Evolutionary conservation across 2,797 vertebrate species (phyloP).

Genomic region (Erethizon dorsatum): DNA sequence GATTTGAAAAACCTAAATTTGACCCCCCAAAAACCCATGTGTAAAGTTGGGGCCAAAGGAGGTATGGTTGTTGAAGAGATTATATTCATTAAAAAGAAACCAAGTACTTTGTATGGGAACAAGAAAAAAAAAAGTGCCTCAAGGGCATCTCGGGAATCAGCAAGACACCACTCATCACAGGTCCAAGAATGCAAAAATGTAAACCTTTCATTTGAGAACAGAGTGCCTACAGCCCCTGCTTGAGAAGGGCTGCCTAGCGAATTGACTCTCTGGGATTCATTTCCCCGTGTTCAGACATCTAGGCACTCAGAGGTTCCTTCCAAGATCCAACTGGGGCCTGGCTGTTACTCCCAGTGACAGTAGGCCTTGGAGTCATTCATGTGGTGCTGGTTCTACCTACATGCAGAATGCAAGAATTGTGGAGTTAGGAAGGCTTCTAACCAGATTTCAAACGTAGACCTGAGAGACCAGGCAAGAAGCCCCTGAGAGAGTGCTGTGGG

Average conservation of each 20-base stretch:
- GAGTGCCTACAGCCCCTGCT: background rate
- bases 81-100: background rate
- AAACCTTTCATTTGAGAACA: background rate
- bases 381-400: background rate
- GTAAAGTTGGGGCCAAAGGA: background rate
- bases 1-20: background rate
- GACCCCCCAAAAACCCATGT: background rate
- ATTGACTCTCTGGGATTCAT: background rate
- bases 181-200: background rate
- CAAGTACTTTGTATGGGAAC: background rate
- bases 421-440: background rate
- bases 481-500: background rate
- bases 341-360: background rate
- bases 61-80: background rate
- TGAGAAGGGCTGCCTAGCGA: background rate
- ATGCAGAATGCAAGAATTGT: background rate
- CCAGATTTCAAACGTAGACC: background rate
- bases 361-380: background rate
- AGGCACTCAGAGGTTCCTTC: background rate
- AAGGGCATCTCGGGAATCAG: background rate
- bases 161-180: background rate
- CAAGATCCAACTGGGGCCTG: background rate
- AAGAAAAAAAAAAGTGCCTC: background rate
- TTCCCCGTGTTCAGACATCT: background rate
- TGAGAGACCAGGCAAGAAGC: background rate